These are phyloP conservation scores for Cyclophora punctaria DNA, from an alignment of 2,888 invertebrate species.

Conservation along the genomic window DNA sequence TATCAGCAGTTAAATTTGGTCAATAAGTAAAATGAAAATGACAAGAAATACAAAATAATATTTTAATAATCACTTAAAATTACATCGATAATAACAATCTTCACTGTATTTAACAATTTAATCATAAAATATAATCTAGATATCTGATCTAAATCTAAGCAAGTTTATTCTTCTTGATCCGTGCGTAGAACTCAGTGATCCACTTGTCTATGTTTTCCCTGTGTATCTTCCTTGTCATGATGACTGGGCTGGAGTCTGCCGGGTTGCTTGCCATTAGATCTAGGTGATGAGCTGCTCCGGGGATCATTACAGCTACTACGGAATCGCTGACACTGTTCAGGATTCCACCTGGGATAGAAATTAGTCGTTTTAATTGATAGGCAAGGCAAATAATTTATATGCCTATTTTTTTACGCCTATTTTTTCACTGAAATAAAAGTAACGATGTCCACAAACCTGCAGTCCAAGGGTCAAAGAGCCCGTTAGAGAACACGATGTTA, in stretches of 20 bases:
- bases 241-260: conserved; percentile 80
- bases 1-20: no score
- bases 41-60: no score
- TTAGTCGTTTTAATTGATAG: no score
- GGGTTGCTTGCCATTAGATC: conserved; percentile 81
- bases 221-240: conserved; percentile 77
- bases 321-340: conserved; percentile 79
- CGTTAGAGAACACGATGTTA: conserved; percentile 89
- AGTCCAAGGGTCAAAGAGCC: conserved; percentile 90
- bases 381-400: no score
- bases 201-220: conserved; percentile 76
- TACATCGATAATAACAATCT: no score
- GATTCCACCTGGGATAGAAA: conserved; percentile 74
- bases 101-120: no score
- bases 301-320: conserved; percentile 81
- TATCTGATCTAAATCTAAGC: neutral
- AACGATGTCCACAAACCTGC: conserved; percentile 66
- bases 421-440: neutral
- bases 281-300: conserved; percentile 90
- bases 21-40: no score
- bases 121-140: no score
- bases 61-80: no score
- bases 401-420: no score
- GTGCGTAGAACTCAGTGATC: conserved; percentile 47
- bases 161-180: conserved; percentile 1